Conservation (phyloP, 2,888 invertebrate genomes). For the Leptinotarsa haldemani region DNA sequence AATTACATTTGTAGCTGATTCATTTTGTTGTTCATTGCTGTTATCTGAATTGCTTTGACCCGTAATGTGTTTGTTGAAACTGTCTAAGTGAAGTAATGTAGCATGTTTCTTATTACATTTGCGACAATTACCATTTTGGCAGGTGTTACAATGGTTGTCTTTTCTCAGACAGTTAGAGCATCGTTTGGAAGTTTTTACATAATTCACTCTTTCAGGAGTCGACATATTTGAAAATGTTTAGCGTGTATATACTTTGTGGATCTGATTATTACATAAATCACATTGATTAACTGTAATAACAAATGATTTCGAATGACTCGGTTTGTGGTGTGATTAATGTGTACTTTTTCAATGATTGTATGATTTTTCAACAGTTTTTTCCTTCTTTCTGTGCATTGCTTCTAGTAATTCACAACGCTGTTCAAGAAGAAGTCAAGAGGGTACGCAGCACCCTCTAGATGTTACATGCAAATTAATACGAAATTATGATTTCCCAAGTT, state of each 20-base stretch:
- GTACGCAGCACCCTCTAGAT: no score
- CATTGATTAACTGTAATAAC: background rate
- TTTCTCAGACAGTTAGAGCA: constrained; percentile 1
- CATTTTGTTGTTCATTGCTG: background rate
- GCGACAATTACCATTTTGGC: background rate
- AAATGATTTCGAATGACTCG: background rate
- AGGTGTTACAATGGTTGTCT: background rate
- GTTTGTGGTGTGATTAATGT: background rate
- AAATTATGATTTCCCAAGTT: no score
- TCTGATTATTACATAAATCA: constrained; percentile 2
- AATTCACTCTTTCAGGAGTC: background rate
- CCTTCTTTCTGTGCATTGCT: background rate
- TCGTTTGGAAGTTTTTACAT: background rate
- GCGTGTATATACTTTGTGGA: background rate
- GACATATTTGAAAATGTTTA: background rate
- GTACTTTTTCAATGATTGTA: background rate
- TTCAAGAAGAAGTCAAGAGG: no score
- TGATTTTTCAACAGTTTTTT: background rate
- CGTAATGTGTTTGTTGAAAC: background rate
- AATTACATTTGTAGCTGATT: background rate
- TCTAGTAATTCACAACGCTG: background rate
- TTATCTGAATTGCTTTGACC: background rate
- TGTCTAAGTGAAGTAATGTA: background rate
- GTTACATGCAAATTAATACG: no score
- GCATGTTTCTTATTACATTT: constrained; percentile 6